Conservation (phyloP, 2,797 vertebrate species). For the Euthynnus affinis region DNA sequence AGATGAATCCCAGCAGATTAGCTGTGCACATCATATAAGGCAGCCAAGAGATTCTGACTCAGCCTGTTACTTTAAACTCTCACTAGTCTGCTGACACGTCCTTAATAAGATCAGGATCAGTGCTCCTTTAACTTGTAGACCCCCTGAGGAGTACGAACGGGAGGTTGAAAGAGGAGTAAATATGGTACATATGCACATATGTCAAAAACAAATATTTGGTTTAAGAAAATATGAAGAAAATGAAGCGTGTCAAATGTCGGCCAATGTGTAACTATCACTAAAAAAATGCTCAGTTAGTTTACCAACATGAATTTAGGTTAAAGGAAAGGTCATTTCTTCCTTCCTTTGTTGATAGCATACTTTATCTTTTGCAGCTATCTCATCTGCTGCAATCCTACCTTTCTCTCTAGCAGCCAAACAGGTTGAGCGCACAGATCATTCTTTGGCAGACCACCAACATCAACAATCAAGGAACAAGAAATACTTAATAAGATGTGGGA, state of each 20-base stretch:
- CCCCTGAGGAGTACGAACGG: slow-evolving; percentile 35
- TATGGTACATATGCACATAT: slow-evolving; percentile 17
- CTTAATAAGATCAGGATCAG: slow-evolving; percentile 57
- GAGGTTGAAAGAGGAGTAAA: slow-evolving; percentile 18
- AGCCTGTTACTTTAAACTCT: slow-evolving; percentile 29
- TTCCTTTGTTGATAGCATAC: not conserved
- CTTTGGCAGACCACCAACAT: slow-evolving; percentile 64
- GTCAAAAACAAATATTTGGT: not conserved
- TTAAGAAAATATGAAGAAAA: not conserved
- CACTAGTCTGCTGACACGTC: slow-evolving; percentile 18
- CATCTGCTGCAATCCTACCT: slow-evolving; percentile 20
- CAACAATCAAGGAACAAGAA: slow-evolving; percentile 62
- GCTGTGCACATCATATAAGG: slow-evolving; percentile 4
- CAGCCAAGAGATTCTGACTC: slow-evolving; percentile 19
- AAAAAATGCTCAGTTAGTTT: not conserved
- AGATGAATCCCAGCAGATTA: slow-evolving; percentile 12
- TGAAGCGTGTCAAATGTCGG: no score
- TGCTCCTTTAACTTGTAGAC: slow-evolving; percentile 43
- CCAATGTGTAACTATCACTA: not conserved
- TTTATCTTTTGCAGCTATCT: slow-evolving; percentile 14
- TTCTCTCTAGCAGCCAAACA: slow-evolving; percentile 40
- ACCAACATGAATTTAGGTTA: not conserved
- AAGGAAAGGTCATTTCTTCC: slow-evolving; percentile 26
- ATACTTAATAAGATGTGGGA: slow-evolving; percentile 64
- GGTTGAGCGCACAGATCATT: slow-evolving; percentile 49